Percentiles rank a stretch among this genome's conserved stretches.
Conservation (phyloP, 2,888 invertebrate species). For the Brenthis ino region DNA sequence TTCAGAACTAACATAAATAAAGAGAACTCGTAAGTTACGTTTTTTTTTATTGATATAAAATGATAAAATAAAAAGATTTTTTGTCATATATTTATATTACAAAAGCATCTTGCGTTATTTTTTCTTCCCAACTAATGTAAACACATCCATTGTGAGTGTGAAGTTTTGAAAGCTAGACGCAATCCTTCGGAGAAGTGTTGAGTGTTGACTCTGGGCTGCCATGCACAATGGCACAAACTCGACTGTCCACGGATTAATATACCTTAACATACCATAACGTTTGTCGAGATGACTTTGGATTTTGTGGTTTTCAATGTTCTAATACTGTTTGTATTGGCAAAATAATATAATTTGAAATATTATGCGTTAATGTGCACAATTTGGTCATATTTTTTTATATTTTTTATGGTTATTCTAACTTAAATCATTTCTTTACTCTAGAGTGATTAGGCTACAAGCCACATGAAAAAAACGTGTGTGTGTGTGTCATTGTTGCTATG, state of each 20-base stretch:
- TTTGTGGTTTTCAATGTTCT: conserved; percentile 22
- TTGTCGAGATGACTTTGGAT: conserved; percentile 67
- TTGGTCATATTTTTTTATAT: no score
- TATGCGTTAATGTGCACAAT: background rate
- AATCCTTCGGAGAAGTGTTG: conserved; percentile 70
- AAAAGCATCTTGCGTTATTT: conserved; percentile 19
- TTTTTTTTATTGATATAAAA: background rate
- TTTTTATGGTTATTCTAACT: no score
- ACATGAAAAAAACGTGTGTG: no score
- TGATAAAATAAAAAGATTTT: conserved; percentile 5
- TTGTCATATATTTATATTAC: conserved; percentile 14
- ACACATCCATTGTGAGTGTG: conserved; percentile 52
- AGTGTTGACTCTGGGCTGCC: conserved; percentile 72
- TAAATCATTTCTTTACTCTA: no score
- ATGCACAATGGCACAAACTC: conserved; percentile 74
- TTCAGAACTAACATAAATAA: no score
- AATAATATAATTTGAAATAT: background rate
- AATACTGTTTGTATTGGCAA: conserved; percentile 14
- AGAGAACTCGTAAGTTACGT: no score
- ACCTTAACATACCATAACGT: conserved; percentile 52
- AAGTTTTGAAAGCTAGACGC: conserved; percentile 70
- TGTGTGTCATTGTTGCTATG: no score
- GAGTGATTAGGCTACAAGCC: no score
- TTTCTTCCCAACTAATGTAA: conserved; percentile 37
- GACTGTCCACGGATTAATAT: conserved; percentile 67